These are phyloP conservation scores for Luidia sarsii DNA, from an alignment of 53 echinoderm and acorn worm genomes.

Conservation along the genomic window DNA sequence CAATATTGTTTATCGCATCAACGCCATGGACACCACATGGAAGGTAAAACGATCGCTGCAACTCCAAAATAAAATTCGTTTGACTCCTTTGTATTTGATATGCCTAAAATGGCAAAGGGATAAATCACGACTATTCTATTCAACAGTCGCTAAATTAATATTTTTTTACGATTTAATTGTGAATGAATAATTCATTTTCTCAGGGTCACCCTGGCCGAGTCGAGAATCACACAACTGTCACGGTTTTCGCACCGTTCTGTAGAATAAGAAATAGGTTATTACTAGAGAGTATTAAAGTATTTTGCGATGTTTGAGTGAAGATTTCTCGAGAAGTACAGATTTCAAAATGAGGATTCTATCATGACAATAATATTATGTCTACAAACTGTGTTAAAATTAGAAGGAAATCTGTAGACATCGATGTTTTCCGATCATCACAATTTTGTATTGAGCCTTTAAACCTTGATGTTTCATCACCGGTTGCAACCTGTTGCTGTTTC, in stretches of 20 bases:
- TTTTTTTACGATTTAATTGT: neutral
- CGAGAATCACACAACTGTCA: neutral
- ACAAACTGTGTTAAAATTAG: neutral
- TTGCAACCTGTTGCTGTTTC: no score
- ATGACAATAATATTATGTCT: neutral
- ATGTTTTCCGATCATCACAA: no score
- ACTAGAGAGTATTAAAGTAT: neutral
- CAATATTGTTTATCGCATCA: constrained; percentile 32
- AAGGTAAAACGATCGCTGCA: constrained; percentile 17
- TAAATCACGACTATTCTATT: no score
- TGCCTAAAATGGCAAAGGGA: neutral
- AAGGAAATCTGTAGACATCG: no score
- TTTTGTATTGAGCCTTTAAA: neutral
- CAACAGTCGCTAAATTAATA: no score
- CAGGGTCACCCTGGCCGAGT: no score
- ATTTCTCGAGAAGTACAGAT: no score
- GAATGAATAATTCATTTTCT: no score
- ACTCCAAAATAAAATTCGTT: neutral
- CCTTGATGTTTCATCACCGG: no score
- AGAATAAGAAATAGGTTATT: neutral
- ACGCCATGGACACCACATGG: constrained; percentile 55
- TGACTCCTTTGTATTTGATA: neutral
- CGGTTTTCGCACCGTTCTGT: neutral
- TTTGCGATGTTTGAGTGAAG: no score
- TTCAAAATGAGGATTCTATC: no score